Evolutionary conservation across 2,797 vertebrate species (phyloP).

Genomic region (Poeciliopsis gracilis): DNA sequence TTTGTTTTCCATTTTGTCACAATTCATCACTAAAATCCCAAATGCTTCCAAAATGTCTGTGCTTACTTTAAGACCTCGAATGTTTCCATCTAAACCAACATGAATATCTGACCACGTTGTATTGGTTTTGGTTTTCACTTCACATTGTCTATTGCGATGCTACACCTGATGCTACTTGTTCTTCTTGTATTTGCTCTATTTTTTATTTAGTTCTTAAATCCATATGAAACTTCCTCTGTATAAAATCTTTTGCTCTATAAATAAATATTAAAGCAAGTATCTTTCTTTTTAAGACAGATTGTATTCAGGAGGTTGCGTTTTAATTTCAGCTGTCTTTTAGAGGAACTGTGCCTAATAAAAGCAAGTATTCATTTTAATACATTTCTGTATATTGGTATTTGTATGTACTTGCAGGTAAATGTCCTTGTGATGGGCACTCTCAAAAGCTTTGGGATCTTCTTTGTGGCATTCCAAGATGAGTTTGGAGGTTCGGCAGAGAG

Average conservation of each 20-base stretch:
- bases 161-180: neutral
- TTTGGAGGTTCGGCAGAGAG: slow-evolving; percentile 89
- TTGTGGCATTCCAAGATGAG: slow-evolving; percentile 92
- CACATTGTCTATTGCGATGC: neutral
- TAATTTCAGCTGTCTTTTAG: neutral
- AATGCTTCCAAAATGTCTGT: neutral
- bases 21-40: neutral
- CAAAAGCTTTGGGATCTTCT: slow-evolving; percentile 95
- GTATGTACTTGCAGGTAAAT: slow-evolving; percentile 83
- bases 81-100: neutral
- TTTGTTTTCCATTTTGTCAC: neutral
- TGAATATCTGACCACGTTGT: neutral
- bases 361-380: neutral
- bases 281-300: too few relatives aligned
- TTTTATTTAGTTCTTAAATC: neutral
- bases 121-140: neutral
- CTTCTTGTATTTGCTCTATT: neutral
- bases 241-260: neutral
- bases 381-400: neutral
- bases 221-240: neutral
- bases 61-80: neutral
- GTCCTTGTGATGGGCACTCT: slow-evolving; percentile 90
- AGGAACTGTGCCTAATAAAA: neutral
- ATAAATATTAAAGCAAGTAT: neutral
- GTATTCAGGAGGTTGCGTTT: neutral